Evolutionary conservation across 2,888 invertebrate species (phyloP), one percentile per base, ranked within the genome.

Genomic region (Myopa testacea): DNA sequence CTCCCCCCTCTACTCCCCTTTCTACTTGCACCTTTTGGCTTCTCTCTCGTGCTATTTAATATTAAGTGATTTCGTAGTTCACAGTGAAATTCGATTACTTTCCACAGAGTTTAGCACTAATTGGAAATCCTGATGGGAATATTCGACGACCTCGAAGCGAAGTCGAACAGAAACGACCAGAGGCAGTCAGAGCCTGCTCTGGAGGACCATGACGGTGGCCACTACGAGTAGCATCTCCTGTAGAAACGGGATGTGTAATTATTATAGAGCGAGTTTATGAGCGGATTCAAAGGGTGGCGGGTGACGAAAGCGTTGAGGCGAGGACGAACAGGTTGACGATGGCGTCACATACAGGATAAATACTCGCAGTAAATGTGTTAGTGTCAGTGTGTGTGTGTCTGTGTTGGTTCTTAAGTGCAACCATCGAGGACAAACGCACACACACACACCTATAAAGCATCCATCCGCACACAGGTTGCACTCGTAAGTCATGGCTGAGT

Each of bases 41-140:
- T 62, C 60, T 40, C 58, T 38, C n/a, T 60, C n/a, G n/a, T 34
- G 38, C 67, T 75, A 55, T 75, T 75, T 75, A 67, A 75, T 75
- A 75, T 75, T 75, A 75, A 75, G 75, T 75, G 75, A 75, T 75
- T 75, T 75, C 62, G 67, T 68, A 75, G 75, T 75, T 75, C 75
- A 68, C 62, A 75, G 68, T 79, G 79, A 82, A 82, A 82, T 81
- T 82, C 82, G 82, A 82, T 82, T 82, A 82, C 82, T 80, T 81
- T 82, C 79, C 82, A 81, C 81, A 82, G 81, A 82, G 81, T 82
- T 82, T 82, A 82, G 82, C 82, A 82, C 81, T 82, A 82, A 82
- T 82, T 82, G 82, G 81, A 81, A 82, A 81, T 82, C 81, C 82
- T 82, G 82, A 82, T 81, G 81, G 82, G 80, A 82, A 82, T 82